phyloP scores from a whole-genome alignment of 2,113 vertebrate species.

The Ivindomyrus marchei region DNA sequence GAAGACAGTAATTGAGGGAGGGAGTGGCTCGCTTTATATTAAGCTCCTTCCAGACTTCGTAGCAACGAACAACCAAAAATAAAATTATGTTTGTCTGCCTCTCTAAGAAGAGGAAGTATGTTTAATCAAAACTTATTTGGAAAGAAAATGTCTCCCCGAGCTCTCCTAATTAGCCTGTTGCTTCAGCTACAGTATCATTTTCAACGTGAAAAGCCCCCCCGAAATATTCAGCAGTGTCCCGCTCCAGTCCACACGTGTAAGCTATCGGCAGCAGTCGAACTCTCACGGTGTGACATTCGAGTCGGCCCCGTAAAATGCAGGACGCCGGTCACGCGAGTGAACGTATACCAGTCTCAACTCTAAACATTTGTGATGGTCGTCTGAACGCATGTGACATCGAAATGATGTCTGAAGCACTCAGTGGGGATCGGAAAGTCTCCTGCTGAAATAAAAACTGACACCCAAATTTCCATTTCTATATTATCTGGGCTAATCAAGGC shows the following conservation, averaged over 20 bases:
- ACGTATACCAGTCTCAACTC: not conserved
- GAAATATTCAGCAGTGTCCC: not conserved
- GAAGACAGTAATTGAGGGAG: not conserved
- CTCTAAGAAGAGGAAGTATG: conserved; percentile 11
- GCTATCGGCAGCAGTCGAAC: not conserved
- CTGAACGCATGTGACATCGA: not conserved
- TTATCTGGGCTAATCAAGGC: not conserved
- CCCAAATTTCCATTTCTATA: not conserved
- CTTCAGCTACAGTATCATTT: not conserved
- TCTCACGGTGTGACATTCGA: not conserved
- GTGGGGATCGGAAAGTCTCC: not conserved
- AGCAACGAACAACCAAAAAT: not conserved
- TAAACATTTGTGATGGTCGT: conserved; percentile 19
- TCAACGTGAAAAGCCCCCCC: not conserved
- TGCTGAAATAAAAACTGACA: not conserved
- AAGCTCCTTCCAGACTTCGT: not conserved
- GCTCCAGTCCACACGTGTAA: not conserved
- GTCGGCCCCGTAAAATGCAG: not conserved
- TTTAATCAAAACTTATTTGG: conserved; percentile 14
- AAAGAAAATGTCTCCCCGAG: not conserved
- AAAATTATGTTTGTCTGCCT: conserved; percentile 14
- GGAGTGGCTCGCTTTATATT: not conserved
- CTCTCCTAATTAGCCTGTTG: not conserved
- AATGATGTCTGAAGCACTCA: not conserved
- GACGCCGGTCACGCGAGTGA: not conserved